Evolutionary conservation across 2,888 invertebrate genomes (phyloP).

Genomic region (Onchidella celtica): DNA sequence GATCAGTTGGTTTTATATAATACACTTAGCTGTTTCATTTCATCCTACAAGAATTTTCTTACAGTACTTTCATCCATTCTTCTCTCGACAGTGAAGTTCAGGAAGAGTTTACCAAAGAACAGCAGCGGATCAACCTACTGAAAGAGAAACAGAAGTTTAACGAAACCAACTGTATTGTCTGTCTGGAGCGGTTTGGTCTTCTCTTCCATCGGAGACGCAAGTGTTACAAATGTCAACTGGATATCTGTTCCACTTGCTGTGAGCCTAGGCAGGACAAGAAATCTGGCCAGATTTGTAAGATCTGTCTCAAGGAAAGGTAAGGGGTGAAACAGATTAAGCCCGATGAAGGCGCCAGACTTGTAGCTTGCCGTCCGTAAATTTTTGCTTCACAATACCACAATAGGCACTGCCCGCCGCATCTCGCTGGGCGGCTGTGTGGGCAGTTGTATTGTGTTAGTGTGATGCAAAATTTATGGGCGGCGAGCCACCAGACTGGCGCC

Average conservation of each 20-base stretch:
- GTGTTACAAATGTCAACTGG: constrained; percentile 75
- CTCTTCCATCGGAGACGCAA: constrained; percentile 77
- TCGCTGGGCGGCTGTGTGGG: too few species aligned
- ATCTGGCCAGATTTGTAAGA: constrained; percentile 72
- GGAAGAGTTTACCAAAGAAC: constrained; percentile 69
- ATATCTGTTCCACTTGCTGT: constrained; percentile 78
- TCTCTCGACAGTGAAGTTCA: constrained; percentile 75
- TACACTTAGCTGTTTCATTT: neutral
- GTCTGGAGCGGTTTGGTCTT: constrained; percentile 75
- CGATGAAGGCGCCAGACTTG: too few species aligned
- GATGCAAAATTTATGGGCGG: too few species aligned
- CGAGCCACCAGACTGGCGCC: too few species aligned
- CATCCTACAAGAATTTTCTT: too few species aligned
- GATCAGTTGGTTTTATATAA: too few species aligned
- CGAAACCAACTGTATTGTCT: constrained; percentile 76
- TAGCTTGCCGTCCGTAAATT: too few species aligned
- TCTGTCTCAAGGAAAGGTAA: constrained; percentile 78
- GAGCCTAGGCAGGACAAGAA: constrained; percentile 67
- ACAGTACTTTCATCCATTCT: too few species aligned
- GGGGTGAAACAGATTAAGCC: too few species aligned
- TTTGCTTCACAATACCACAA: too few species aligned
- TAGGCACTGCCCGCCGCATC: too few species aligned
- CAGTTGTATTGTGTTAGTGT: too few species aligned
- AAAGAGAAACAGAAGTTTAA: constrained; percentile 71
- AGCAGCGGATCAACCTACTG: constrained; percentile 66